Evolutionary conservation across 1,140 invertebrate genomes (phyloP).

Genomic region (Drosophila burlai): DNA sequence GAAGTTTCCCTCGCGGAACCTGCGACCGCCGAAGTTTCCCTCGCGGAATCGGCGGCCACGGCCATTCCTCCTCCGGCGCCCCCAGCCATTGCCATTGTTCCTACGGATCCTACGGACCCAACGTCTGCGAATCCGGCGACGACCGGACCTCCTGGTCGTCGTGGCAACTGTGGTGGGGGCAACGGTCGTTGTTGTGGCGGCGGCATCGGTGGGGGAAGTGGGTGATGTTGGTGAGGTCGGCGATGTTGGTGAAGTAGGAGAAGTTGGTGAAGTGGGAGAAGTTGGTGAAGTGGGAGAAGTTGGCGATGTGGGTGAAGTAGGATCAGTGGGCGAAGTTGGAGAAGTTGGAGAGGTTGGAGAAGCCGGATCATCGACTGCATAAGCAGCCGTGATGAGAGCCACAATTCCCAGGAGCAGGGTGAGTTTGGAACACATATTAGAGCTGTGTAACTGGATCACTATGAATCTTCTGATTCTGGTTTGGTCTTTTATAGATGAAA

Average conservation of each 20-base stretch:
- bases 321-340: background rate
- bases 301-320: background rate
- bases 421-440: slow-evolving; percentile 22
- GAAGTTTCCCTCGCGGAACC: background rate
- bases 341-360: slow-evolving; percentile 6
- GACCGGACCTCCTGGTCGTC: background rate
- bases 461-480: background rate
- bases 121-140: background rate
- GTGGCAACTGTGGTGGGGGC: background rate
- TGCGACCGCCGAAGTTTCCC: background rate
- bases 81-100: slow-evolving; percentile 5
- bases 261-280: background rate
- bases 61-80: background rate
- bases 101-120: background rate
- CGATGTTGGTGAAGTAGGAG: background rate
- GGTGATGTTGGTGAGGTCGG: background rate
- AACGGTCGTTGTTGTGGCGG: background rate
- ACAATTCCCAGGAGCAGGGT: background rate
- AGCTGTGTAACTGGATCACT: slow-evolving; percentile 2
- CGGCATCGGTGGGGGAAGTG: background rate
- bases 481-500: slow-evolving; percentile 13
- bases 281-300: background rate
- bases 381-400: background rate
- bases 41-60: background rate
- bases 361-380: background rate